phyloP scores from a whole-genome alignment of 2,797 vertebrate genomes.

The Cossypha heuglini region DNA sequence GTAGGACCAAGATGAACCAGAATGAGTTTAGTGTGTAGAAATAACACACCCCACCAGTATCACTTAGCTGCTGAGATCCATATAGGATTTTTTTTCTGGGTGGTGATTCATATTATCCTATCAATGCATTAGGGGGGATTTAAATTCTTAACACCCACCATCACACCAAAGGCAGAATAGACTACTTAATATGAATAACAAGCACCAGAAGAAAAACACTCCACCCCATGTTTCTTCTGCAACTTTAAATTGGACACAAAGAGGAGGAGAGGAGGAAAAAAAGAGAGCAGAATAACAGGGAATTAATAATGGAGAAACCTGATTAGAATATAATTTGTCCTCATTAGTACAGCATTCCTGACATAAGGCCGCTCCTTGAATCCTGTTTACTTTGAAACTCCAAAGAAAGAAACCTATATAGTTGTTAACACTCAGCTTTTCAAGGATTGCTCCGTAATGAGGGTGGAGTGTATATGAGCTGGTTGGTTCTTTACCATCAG shows the following conservation, averaged over 20 bases:
- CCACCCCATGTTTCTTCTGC: conserved; percentile 69
- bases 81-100: conserved; percentile 33
- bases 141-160: conserved; percentile 70
- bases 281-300: conserved; percentile 63
- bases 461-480: conserved; percentile 48
- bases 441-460: conserved; percentile 60
- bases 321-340: conserved; percentile 79
- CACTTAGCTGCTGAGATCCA: not conserved
- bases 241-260: conserved; percentile 73
- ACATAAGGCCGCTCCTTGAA: conserved; percentile 71
- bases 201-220: conserved; percentile 61
- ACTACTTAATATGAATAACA: conserved; percentile 72
- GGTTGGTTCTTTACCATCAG: conserved; percentile 63
- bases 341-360: conserved; percentile 75
- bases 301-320: conserved; percentile 76
- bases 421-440: conserved; percentile 70
- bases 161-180: conserved; percentile 59
- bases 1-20: not conserved
- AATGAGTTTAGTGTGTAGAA: not conserved
- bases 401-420: conserved; percentile 73
- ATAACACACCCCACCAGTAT: not conserved
- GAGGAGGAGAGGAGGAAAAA: not conserved
- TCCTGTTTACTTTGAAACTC: conserved; percentile 68
- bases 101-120: conserved; percentile 51
- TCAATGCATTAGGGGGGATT: conserved; percentile 49